These are phyloP conservation scores for Altica lythri DNA, from an alignment of 2,888 invertebrate species.

Conservation along the genomic window DNA sequence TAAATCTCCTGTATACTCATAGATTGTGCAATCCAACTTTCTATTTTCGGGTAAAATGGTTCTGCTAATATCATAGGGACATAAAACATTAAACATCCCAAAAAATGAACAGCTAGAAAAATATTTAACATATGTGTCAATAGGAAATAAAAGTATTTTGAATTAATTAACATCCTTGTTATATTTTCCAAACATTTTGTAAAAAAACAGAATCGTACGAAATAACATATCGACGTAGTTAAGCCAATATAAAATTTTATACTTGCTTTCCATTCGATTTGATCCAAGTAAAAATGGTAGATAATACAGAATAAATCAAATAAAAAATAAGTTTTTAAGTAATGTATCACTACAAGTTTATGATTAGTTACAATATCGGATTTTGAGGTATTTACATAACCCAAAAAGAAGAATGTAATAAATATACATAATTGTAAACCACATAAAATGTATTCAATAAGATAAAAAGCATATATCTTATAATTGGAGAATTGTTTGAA, in stretches of 20 bases:
- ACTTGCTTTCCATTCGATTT: not conserved
- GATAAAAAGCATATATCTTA: too few species aligned
- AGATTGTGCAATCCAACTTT: too few species aligned
- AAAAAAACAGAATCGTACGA: constrained; percentile 6
- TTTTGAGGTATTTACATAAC: constrained; percentile 32
- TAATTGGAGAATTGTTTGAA: too few species aligned
- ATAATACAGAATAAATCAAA: constrained; percentile 29
- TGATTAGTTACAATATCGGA: constrained; percentile 35
- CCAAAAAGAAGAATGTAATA: constrained; percentile 33
- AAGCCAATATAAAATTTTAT: too few species aligned
- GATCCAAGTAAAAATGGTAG: not conserved
- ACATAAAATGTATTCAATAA: too few species aligned
- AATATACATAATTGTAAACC: too few species aligned
- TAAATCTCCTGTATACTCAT: too few species aligned
- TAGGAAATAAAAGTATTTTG: constrained; percentile 2
- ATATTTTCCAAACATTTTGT: not conserved
- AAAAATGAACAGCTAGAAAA: not conserved
- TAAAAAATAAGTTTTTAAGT: constrained; percentile 36
- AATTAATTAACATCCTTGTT: not conserved
- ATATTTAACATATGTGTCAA: constrained; percentile 3
- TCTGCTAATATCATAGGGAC: constrained; percentile 36
- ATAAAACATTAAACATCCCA: constrained; percentile 1
- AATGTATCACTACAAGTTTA: constrained; percentile 24
- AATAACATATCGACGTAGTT: too few species aligned
- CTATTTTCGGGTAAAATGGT: too few species aligned